These are phyloP conservation scores for Prionailurus bengalensis DNA, from an alignment of 2,113 vertebrate species.

Conservation along the genomic window DNA sequence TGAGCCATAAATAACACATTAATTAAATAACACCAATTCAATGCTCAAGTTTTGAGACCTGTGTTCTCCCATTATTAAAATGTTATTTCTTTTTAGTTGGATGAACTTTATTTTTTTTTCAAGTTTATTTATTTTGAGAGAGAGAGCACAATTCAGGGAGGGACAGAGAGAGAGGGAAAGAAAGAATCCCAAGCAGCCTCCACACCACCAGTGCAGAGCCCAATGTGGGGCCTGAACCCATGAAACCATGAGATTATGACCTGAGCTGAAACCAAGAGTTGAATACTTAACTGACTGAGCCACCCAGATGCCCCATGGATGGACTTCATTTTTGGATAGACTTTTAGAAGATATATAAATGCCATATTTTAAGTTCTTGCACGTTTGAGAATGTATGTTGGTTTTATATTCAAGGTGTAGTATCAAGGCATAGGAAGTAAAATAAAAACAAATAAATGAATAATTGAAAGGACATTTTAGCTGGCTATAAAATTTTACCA, in stretches of 20 bases:
- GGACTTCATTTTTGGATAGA: slow-evolving; percentile 21
- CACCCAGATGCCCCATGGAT: neutral
- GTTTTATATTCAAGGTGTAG: neutral
- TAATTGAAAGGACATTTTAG: slow-evolving; percentile 4
- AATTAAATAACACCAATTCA: neutral
- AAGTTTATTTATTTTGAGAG: too few relatives aligned
- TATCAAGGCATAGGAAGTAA: neutral
- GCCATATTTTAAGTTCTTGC: neutral
- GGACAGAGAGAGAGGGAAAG: too few relatives aligned
- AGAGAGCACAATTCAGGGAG: too few relatives aligned
- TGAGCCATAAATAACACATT: neutral
- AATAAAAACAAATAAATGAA: slow-evolving; percentile 32
- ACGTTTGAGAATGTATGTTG: neutral
- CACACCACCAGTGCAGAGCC: too few relatives aligned
- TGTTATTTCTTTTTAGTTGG: slow-evolving; percentile 41
- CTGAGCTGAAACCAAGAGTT: too few relatives aligned
- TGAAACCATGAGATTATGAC: too few relatives aligned
- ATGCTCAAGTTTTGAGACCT: neutral
- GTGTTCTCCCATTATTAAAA: neutral
- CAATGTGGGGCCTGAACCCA: too few relatives aligned
- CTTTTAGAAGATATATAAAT: neutral
- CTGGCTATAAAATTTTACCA: slow-evolving; percentile 51
- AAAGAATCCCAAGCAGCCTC: too few relatives aligned
- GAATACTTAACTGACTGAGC: too few relatives aligned
- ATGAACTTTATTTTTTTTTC: slow-evolving; percentile 26